Evolutionary conservation across 2,113 vertebrate genomes (phyloP), one percentile per base, ranked within the genome.

Genomic region (Melospiza georgiana): DNA sequence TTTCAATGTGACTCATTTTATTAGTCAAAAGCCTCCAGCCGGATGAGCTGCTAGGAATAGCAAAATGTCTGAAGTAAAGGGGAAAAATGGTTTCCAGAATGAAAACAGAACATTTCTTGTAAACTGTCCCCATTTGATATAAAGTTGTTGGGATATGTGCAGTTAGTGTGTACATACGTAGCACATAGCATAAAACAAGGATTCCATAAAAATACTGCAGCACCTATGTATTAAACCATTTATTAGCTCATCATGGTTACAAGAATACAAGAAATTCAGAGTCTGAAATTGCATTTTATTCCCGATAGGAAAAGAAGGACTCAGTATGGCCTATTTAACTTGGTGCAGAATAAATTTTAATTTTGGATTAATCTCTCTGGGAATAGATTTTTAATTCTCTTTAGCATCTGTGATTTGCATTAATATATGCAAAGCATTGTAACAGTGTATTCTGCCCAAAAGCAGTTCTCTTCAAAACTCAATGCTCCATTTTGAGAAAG

Each of bases 291-390:
- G 20, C 10, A 48, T 9, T 57, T 87, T 30, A 51, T 76, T 89
- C 46, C 27, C 0, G 0, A 63, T 69, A 9, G 41, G 25, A 39
- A 63, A 78, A 84, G 63, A 71, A 84, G 12, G 28, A 71, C 18
- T 3, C 9, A 41, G 31, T 31, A 84, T 75, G 49, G 44, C 48
- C 89, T 80, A 74, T 83, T 92, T 84, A 89, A 44, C 57, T 84
- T 63, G 35, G 19, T 28, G 13, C 31, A 81, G 79, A 86, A 74
- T 87, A 87, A 59, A 86, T 81, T 87, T 82, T 90, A 58, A 7
- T 75, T 94, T 92, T 91, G 69, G 73, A 87, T 82, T 94, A 92
- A 72, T 89, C 37, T 94, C 89, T 84, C 39, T 52, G 57, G 87
- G 57, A 93, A 81, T 67, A 71, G 1, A 31, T 89, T 88, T 89